Percentiles rank a stretch among this genome's conserved stretches.
Conservation (phyloP, 2,113 vertebrate genomes). For the Platycercus adscitus region DNA sequence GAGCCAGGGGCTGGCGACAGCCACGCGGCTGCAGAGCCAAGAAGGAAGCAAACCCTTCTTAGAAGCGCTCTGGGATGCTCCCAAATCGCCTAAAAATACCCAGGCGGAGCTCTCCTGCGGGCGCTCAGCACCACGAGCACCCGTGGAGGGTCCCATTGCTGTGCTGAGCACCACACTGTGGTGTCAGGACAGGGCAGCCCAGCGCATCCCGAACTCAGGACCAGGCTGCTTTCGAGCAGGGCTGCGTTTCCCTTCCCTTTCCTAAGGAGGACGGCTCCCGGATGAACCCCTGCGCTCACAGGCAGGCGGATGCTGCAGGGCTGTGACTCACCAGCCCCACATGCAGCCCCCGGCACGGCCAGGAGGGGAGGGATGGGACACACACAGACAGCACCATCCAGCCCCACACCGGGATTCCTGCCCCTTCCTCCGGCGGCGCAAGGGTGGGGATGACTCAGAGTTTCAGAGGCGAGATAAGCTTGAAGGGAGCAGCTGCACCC, state of each 20-base stretch:
- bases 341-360: not conserved
- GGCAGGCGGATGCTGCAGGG: not conserved
- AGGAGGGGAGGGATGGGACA: not conserved
- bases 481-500: not conserved
- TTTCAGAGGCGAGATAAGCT: slow-evolving; percentile 54
- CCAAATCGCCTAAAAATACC: slow-evolving; percentile 3
- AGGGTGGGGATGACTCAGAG: slow-evolving; percentile 29
- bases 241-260: not conserved
- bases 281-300: not conserved
- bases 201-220: not conserved
- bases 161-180: not conserved
- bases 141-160: fast-evolving
- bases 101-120: not conserved
- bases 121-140: not conserved
- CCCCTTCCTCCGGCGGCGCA: not conserved
- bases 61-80: not conserved
- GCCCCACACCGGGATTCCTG: not conserved
- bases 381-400: not conserved
- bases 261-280: not conserved
- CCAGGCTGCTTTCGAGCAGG: not conserved
- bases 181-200: not conserved
- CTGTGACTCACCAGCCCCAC: not conserved
- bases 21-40: not conserved
- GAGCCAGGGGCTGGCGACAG: not conserved
- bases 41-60: not conserved